Base-by-base conservation (phyloP, 2,113 vertebrate species). In the Cryptoleucopteryx plumbea region DNA sequence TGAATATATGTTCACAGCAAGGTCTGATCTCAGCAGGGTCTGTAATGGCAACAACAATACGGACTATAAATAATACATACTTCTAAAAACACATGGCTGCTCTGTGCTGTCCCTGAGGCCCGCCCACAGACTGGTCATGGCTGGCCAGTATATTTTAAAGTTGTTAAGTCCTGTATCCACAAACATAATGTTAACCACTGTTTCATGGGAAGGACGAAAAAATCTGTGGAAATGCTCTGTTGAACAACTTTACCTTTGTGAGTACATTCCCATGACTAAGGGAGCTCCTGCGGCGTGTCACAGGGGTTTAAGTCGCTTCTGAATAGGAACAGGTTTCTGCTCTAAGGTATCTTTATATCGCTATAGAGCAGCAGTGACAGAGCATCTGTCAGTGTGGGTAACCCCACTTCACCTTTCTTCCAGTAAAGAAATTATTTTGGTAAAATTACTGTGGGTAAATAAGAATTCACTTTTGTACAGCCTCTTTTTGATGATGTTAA, bases 401-500 rank as follows among this genome's bases (percentile, higher is more conserved):
- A 53, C 86, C 55, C 63, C 72, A 27, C 79, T 61, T 25, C 89
- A 82, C 86, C 65, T 88, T 82, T 45, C 83, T 72, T 13, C 77
- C 56, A 82, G 77, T 17, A 34, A 43, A 74, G 38, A 82, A 71
- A 89, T 79, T 58, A 38, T 92, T 94, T 93, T 38, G 50, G 47
- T 56, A 26, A 87, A 93, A 93, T 86, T 11, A 56, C 89, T 63
- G 50, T 67, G 93, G 73, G 72, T 93, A 95, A 96, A 82, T 85
- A 91, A 87, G 65, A 79, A 80, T 68, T 94, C 81, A 43, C 56
- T 96, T 74, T 32, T 68, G 84, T 87, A 82, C 94, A 96, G 72
- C 56, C 47, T 87, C 86, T 82, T 91, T 92, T 67, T 84, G 94
- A 94, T 73, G 91, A 78, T 78, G 89, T 40, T 93, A 91, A 96